Percentiles rank a stretch among this genome's conserved stretches.
phyloP scores from a whole-genome alignment of 1,140 invertebrate genomes.

The Asobara japonica region DNA sequence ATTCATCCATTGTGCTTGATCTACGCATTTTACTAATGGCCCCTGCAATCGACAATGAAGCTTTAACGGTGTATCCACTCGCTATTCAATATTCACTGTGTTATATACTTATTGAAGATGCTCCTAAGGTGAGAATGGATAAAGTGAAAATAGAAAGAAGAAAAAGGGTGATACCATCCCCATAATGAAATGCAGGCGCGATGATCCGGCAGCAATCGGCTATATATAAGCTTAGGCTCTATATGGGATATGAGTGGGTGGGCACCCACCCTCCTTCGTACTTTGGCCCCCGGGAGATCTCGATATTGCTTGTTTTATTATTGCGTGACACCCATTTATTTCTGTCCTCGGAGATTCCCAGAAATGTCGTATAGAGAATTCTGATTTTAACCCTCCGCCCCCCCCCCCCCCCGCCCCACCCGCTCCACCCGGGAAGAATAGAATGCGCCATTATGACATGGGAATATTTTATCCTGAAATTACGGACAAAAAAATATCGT shows the following conservation, averaged over 20 bases:
- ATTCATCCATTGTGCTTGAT: not conserved
- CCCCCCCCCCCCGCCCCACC: no score
- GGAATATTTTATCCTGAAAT: not conserved
- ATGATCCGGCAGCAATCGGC: conserved; percentile 60
- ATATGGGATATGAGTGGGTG: not conserved
- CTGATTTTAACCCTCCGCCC: not conserved
- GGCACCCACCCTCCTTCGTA: conserved; percentile 30
- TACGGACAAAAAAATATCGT: no score
- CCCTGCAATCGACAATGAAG: not conserved
- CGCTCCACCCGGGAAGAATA: no score
- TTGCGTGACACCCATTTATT: conserved; percentile 55
- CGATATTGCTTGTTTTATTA: conserved; percentile 62
- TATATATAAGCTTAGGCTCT: conserved; percentile 46
- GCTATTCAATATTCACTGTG: not conserved
- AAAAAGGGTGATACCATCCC: conserved; percentile 61
- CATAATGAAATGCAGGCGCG: conserved; percentile 58
- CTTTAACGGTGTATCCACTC: not conserved
- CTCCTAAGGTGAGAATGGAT: conserved; percentile 11
- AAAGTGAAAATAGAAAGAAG: conserved; percentile 1
- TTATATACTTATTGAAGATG: conserved; percentile 13
- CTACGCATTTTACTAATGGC: not conserved
- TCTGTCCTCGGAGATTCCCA: conserved; percentile 23
- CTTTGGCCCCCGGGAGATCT: conserved; percentile 51
- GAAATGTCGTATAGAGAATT: conserved; percentile 11
- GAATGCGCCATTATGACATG: not conserved